phyloP scores from a whole-genome alignment of 2,113 vertebrate species.

The Condylura cristata region DNA sequence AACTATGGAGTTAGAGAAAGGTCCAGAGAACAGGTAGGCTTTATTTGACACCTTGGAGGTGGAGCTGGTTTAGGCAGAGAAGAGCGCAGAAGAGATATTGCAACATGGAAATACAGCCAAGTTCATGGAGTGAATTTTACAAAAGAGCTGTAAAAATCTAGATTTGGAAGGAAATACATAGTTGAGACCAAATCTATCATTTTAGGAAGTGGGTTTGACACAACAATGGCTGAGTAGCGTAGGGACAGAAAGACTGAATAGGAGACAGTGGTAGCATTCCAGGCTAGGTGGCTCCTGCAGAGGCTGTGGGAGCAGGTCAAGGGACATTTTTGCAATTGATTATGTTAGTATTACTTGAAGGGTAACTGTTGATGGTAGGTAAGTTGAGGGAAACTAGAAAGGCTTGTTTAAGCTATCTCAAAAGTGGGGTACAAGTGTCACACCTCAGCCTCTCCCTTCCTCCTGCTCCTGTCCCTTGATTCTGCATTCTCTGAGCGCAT shows the following conservation, averaged over 20 bases:
- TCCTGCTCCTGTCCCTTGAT: background rate
- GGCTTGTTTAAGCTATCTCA: no score
- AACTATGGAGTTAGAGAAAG: background rate
- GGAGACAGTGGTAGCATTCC: accelerated
- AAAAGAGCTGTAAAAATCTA: background rate
- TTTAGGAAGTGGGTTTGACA: background rate
- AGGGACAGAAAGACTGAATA: background rate
- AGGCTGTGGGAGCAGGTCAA: background rate
- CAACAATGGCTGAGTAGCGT: background rate
- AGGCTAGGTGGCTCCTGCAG: accelerated
- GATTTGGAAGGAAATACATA: background rate
- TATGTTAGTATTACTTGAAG: background rate
- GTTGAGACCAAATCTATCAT: background rate
- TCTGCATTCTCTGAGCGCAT: background rate
- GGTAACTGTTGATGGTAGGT: background rate
- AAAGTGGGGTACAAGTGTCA: background rate
- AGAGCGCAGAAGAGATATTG: accelerated
- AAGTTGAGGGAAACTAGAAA: background rate
- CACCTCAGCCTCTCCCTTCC: background rate
- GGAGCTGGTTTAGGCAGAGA: background rate
- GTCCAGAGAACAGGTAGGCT: background rate
- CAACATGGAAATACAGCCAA: accelerated
- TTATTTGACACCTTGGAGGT: background rate
- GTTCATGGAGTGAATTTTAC: accelerated
- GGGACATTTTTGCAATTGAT: background rate